Conservation (phyloP, 1,140 invertebrate species). For the Trichonephila clavata region DNA sequence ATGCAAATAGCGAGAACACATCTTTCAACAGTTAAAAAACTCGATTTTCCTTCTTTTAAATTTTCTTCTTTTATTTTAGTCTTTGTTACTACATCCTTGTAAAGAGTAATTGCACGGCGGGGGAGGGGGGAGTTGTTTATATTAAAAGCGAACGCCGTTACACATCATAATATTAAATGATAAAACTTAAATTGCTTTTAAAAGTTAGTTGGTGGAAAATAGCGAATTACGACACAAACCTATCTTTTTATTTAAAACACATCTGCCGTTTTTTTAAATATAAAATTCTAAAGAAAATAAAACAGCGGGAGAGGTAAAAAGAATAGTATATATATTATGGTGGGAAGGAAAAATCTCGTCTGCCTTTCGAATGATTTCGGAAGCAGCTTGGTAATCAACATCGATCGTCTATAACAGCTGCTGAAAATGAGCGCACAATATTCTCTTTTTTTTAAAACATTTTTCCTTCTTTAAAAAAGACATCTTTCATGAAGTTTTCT, state of each 20-base stretch:
- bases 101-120: no score
- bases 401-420: constrained; percentile 25
- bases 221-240: background rate
- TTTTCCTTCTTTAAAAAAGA: background rate
- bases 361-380: background rate
- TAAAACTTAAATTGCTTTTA: background rate
- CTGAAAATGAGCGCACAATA: background rate
- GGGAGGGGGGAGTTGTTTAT: background rate
- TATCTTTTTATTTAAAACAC: background rate
- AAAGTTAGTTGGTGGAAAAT: background rate
- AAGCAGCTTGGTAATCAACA: constrained; percentile 44
- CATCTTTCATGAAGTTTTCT: background rate
- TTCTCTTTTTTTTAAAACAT: background rate
- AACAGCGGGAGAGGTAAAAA: background rate
- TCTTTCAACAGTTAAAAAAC: no score
- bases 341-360: background rate
- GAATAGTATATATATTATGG: background rate
- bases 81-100: background rate
- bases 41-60: background rate
- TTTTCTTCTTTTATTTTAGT: background rate
- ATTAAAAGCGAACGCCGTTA: background rate
- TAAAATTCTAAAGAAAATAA: background rate
- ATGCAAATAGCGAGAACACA: no score
- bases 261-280: background rate
- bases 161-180: background rate